Conservation (phyloP, 2,797 vertebrate genomes). For the Pangasius macronema region DNA sequence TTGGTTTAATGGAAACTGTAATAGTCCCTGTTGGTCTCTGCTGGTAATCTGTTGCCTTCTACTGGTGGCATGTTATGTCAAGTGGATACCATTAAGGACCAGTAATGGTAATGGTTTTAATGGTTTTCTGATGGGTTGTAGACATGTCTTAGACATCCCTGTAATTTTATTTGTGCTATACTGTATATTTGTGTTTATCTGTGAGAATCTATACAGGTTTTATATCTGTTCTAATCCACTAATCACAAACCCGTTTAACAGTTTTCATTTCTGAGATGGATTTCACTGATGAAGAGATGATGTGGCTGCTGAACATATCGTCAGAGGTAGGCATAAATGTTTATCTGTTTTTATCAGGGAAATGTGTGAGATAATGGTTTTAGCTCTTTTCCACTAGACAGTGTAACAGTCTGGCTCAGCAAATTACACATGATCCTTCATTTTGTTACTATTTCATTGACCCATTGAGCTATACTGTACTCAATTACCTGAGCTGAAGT, state of each 20-base stretch:
- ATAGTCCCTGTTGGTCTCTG: no score
- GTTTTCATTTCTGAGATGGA: conserved; percentile 46
- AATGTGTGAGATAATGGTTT: not conserved
- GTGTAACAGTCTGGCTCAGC: not conserved
- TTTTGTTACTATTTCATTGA: not conserved
- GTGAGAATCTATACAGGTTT: not conserved
- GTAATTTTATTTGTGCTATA: not conserved
- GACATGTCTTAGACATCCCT: not conserved
- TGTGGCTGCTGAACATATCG: conserved; percentile 49
- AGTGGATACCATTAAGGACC: no score
- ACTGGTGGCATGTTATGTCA: no score
- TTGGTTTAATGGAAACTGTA: no score
- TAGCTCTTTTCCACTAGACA: not conserved
- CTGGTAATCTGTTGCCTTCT: no score
- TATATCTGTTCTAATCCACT: not conserved
- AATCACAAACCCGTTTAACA: not conserved
- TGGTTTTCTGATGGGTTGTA: no score
- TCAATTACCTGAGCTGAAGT: not conserved
- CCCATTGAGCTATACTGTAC: not conserved
- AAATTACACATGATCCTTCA: not conserved
- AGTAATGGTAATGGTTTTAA: no score
- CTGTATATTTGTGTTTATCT: not conserved
- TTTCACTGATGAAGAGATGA: conserved; percentile 53
- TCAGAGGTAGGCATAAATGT: conserved; percentile 33
- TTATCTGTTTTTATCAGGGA: not conserved